Evolutionary conservation across 1,140 invertebrate species (phyloP).

Genomic region (Latrodectus geometricus): DNA sequence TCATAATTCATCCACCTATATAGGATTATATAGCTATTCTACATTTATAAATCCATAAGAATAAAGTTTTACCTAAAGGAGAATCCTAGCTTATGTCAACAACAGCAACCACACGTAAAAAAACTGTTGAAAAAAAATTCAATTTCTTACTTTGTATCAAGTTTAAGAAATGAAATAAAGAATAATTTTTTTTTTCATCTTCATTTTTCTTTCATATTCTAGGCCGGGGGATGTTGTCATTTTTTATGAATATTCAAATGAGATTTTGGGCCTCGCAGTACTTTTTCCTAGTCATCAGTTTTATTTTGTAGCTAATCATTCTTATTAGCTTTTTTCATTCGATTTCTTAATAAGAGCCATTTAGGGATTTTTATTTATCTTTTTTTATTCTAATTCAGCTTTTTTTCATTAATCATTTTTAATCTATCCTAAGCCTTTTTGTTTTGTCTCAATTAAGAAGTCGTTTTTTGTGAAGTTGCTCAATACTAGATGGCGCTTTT

Average conservation of each 20-base stretch:
- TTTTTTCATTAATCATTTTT: conserved; percentile 61
- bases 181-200: conserved; percentile 23
- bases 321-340: conserved; percentile 54
- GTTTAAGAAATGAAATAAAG: conserved; percentile 44
- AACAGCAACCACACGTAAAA: background rate
- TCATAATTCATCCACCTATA: too few species aligned
- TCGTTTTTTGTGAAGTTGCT: conserved; percentile 18
- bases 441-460: conserved; percentile 55
- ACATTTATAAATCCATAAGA: too few species aligned
- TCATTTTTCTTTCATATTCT: conserved; percentile 9
- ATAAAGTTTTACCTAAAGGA: background rate
- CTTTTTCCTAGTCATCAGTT: conserved; percentile 57
- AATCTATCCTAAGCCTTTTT: conserved; percentile 60
- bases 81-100: background rate
- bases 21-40: too few species aligned
- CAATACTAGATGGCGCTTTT: background rate
- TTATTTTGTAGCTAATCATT: conserved; percentile 60
- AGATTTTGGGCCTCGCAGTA: conserved; percentile 38
- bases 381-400: conserved; percentile 22
- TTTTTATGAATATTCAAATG: conserved; percentile 61
- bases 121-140: conserved; percentile 17
- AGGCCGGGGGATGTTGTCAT: conserved; percentile 34
- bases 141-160: conserved; percentile 37
- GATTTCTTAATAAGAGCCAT: conserved; percentile 53
- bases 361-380: conserved; percentile 38